Conservation (phyloP, 2,113 vertebrate species). For the Petrocephalus zakoni region DNA sequence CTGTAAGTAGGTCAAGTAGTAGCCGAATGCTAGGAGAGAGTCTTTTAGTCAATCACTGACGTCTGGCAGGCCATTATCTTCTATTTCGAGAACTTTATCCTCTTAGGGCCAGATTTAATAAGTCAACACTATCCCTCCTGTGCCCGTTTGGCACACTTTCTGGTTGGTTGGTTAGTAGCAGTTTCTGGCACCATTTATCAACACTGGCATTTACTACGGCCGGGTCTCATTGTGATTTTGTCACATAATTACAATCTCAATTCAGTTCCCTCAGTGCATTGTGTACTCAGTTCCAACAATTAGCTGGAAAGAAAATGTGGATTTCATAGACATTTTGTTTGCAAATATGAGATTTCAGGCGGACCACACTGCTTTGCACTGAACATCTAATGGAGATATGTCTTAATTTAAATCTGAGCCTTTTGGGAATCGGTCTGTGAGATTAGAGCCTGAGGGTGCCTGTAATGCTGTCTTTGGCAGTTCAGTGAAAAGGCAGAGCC, state of each 20-base stretch:
- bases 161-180: not conserved
- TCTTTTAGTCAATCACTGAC: not conserved
- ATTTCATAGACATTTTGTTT: not conserved
- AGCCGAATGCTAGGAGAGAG: not conserved
- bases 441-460: not conserved
- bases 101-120: not conserved
- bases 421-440: not conserved
- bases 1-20: not conserved
- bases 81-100: not conserved
- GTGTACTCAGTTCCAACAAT: not conserved
- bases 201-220: not conserved
- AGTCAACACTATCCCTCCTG: not conserved
- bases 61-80: not conserved
- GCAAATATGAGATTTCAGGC: not conserved
- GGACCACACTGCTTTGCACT: not conserved
- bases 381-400: not conserved
- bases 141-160: not conserved
- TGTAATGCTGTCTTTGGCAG: conserved; percentile 49
- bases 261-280: not conserved
- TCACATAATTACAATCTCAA: not conserved
- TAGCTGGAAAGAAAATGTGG: not conserved
- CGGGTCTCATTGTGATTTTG: not conserved
- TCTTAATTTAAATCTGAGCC: not conserved
- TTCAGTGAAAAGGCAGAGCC: conserved; percentile 93
- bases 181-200: not conserved